Conservation (phyloP, 2,888 invertebrate species). For the Hydriomena furcata region DNA sequence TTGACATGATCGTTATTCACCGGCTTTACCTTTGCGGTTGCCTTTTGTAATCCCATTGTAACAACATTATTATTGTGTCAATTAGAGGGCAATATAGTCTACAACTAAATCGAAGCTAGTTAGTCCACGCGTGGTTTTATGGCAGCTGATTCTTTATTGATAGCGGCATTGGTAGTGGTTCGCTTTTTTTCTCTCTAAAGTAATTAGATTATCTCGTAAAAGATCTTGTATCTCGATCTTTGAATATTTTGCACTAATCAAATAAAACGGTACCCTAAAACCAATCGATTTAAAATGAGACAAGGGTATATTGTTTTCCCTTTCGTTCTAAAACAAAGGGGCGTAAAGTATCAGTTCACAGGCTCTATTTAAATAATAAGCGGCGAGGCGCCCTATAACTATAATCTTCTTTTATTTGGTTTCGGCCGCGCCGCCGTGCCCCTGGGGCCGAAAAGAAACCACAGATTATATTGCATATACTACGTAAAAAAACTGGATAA, state of each 20-base stretch:
- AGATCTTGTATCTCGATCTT: neutral
- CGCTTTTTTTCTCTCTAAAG: conserved; percentile 14
- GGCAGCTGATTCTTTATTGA: conserved; percentile 28
- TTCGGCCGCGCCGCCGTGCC: conserved; percentile 53
- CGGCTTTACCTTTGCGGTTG: conserved; percentile 75
- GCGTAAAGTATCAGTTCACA: conserved; percentile 71
- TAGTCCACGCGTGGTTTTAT: conserved; percentile 43
- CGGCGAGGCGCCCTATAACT: conserved; percentile 73
- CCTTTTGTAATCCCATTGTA: conserved; percentile 73
- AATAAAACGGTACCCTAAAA: conserved; percentile 24
- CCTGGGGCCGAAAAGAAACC: conserved; percentile 62
- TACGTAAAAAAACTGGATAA: conserved; percentile 62
- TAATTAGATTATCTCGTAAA: conserved; percentile 11
- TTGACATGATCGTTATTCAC: conserved; percentile 81
- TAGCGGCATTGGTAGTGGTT: conserved; percentile 13
- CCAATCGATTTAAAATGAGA: conserved; percentile 36
- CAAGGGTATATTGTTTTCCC: conserved; percentile 44
- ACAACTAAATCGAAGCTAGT: conserved; percentile 70
- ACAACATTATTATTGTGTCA: conserved; percentile 80
- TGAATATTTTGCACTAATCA: conserved; percentile 3
- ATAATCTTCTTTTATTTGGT: conserved; percentile 76
- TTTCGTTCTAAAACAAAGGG: conserved; percentile 54
- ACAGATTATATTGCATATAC: conserved; percentile 16
- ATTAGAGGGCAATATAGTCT: conserved; percentile 72
- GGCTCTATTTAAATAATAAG: conserved; percentile 79